Evolutionary conservation across 2,888 invertebrate genomes (phyloP).

Genomic region (Rosalia funebris): DNA sequence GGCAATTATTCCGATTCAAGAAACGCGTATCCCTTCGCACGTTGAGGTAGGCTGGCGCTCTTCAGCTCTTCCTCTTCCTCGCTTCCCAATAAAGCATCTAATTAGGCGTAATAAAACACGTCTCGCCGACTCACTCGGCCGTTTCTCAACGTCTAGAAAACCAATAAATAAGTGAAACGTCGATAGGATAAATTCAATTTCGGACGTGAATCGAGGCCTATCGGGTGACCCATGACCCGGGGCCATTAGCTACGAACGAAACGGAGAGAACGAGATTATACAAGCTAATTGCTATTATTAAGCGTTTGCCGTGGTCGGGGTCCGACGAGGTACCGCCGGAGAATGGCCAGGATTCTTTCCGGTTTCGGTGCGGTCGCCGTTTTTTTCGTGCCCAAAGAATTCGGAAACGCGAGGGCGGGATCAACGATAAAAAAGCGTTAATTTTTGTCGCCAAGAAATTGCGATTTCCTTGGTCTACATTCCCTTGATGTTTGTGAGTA

Average conservation of each 20-base stretch:
- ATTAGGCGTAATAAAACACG: not conserved
- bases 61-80: too few relatives aligned
- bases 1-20: too few relatives aligned
- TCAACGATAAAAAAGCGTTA: too few relatives aligned
- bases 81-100: not conserved
- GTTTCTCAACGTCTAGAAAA: constrained; percentile 2
- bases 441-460: too few relatives aligned
- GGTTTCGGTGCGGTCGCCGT: constrained; percentile 23
- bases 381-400: too few relatives aligned
- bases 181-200: constrained; percentile 24
- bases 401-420: too few relatives aligned
- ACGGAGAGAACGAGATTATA: constrained; percentile 28
- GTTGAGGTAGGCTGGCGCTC: too few relatives aligned
- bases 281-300: constrained; percentile 30
- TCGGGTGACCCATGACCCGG: constrained; percentile 28
- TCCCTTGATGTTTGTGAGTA: too few relatives aligned
- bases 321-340: constrained; percentile 10
- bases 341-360: constrained; percentile 26
- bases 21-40: too few relatives aligned
- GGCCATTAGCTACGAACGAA: constrained; percentile 28
- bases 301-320: constrained; percentile 16
- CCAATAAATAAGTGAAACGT: constrained; percentile 13
- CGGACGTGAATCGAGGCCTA: constrained; percentile 24
- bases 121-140: too few relatives aligned
- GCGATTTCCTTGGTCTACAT: too few relatives aligned